Evolutionary conservation across 2,113 vertebrate species (phyloP).

Genomic region (Orientallactaga bullata): DNA sequence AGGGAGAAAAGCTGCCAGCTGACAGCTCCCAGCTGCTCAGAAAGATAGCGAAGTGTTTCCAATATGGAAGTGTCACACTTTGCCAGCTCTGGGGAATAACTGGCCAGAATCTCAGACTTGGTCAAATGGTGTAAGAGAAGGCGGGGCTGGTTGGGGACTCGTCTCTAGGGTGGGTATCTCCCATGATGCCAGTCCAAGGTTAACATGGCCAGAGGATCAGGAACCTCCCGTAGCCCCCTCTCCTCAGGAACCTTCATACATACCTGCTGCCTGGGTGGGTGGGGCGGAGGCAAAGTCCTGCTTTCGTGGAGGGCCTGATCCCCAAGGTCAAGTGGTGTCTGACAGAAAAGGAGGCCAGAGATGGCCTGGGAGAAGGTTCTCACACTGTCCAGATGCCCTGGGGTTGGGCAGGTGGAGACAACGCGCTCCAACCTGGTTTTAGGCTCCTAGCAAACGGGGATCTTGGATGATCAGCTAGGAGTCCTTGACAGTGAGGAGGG

Average conservation of each 20-base stretch:
- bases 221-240: background rate
- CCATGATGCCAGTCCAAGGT: background rate
- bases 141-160: background rate
- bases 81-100: slow-evolving; percentile 29
- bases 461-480: background rate
- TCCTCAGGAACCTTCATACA: too few species aligned
- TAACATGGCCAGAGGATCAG: background rate
- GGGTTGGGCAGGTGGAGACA: background rate
- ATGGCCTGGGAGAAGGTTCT: background rate
- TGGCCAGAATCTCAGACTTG: background rate
- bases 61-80: slow-evolving; percentile 59
- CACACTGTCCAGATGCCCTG: background rate
- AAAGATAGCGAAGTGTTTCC: slow-evolving; percentile 76
- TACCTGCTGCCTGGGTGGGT: background rate
- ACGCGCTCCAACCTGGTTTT: background rate
- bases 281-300: background rate
- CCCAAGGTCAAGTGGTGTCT: background rate
- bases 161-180: background rate
- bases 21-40: slow-evolving; percentile 58
- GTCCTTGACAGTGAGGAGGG: background rate
- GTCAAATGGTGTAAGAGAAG: background rate
- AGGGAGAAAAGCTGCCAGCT: slow-evolving; percentile 67
- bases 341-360: background rate
- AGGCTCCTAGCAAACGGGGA: background rate
- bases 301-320: background rate